Percentiles rank a stretch among this genome's conserved stretches.
Evolutionary conservation across 2,797 vertebrate genomes (phyloP).

Genomic region (Syngnathus acus): DNA sequence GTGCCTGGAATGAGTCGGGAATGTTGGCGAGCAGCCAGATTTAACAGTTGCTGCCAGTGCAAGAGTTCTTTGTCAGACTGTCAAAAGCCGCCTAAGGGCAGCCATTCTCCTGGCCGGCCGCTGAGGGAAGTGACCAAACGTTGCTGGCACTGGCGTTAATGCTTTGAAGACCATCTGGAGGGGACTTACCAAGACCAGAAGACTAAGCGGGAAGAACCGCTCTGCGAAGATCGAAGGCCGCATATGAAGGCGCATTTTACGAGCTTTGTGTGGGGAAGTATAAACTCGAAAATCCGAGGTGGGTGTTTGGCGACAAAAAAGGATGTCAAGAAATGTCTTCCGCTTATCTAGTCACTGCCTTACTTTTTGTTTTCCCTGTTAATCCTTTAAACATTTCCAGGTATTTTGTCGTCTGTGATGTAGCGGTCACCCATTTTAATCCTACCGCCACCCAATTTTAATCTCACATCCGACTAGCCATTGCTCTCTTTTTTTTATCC

Average conservation of each 20-base stretch:
- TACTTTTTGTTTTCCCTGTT: slow-evolving; percentile 5
- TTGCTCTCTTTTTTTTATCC: not conserved
- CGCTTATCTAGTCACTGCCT: not conserved
- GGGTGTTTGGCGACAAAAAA: not conserved
- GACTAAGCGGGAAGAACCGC: not conserved
- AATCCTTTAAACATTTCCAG: slow-evolving; percentile 1
- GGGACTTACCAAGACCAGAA: not conserved
- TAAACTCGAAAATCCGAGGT: not conserved
- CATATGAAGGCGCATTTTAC: not conserved
- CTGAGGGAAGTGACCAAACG: not conserved
- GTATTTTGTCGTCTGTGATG: not conserved
- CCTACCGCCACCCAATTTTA: not conserved
- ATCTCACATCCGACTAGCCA: not conserved
- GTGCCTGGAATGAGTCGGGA: not conserved
- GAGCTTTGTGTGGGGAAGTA: too few relatives aligned
- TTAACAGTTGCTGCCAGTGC: not conserved
- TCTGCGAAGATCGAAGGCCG: not conserved
- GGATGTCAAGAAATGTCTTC: not conserved
- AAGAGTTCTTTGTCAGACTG: not conserved
- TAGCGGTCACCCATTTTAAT: not conserved
- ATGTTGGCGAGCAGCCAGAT: not conserved
- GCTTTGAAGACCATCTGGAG: slow-evolving; percentile 3
- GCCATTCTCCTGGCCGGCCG: not conserved
- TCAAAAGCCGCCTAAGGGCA: not conserved
- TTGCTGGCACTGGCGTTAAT: not conserved